Evolutionary conservation across 2,888 invertebrate genomes (phyloP), one percentile per base, ranked within the genome.

Genomic region (Megalurothrips usitatus): DNA sequence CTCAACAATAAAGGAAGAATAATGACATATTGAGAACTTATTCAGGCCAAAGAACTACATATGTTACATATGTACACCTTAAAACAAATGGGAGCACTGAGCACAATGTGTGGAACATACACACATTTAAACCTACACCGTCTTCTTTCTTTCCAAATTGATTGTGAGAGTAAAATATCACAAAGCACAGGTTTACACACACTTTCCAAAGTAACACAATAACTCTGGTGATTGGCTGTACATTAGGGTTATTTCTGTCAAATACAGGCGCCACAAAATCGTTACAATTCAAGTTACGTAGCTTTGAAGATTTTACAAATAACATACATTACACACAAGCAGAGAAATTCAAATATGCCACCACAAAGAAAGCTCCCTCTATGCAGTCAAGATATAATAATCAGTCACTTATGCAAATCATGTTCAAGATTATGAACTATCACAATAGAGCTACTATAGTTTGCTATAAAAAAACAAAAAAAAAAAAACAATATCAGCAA

Each of bases 121-220:
- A 75, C 68, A 26, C 26, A 75, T 75, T 26, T 23, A 23, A 75
- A 17, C 19, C 58, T 58, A 58, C 58, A n/a, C n/a, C 17, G 58
- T 58, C 58, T 58, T 58, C 58, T 26, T 75, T 26, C n/a, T 10
- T 11, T 75, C 23, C 23, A 75, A 75, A 75, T n/a, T 12, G 12
- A 75, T 12, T 75, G 68, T 75, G 68, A 75, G 23, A 26, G 26
- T 26, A 75, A 75, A 75, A 75, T 75, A 75, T 75, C 68, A 75
- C 68, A 75, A 75, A 75, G 68, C 68, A 26, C 68, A 75, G 68
- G 12, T 58, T 17, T 58, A 58, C 19, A 58, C 19, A 19, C 58
- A 58, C 19, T 58, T 19, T 14, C 14, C 4, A 19, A 17, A 58
- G 17, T 58, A 58, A 58, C 17, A 58, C 17, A 6, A 58, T 58